phyloP scores from a whole-genome alignment of 2,113 vertebrate genomes.

The Euleptes europaea region DNA sequence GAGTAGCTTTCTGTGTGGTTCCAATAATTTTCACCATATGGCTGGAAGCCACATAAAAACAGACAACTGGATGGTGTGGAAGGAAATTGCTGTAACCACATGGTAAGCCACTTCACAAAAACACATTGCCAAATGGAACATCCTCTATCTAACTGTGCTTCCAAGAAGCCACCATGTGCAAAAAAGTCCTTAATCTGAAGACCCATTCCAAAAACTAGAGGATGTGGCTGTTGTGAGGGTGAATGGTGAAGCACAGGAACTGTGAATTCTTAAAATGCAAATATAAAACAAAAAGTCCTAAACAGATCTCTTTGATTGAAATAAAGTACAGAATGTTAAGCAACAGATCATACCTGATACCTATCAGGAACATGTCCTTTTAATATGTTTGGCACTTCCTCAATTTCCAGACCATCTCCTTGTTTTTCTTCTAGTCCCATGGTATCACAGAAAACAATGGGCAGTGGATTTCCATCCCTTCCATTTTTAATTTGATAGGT shows the following conservation, averaged over 20 bases:
- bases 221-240: too few species aligned
- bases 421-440: slow-evolving; percentile 72
- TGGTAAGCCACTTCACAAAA: not conserved
- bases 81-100: not conserved
- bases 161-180: not conserved
- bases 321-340: not conserved
- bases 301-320: not conserved
- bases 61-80: not conserved
- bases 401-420: slow-evolving; percentile 61
- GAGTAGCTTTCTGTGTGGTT: not conserved
- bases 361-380: slow-evolving; percentile 69
- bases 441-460: slow-evolving; percentile 73
- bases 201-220: not conserved
- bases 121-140: not conserved
- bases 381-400: slow-evolving; percentile 66
- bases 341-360: slow-evolving; percentile 64
- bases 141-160: not conserved
- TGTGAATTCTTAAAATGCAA: not conserved
- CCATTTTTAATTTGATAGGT: slow-evolving; percentile 62
- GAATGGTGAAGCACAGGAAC: not conserved
- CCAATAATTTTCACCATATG: not conserved
- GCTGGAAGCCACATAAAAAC: not conserved
- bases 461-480: slow-evolving; percentile 30
- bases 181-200: not conserved
- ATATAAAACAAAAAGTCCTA: not conserved